Evolutionary conservation across 2,797 vertebrate genomes (phyloP), one percentile per base, ranked within the genome.

Genomic region (Xenentodon cancila): DNA sequence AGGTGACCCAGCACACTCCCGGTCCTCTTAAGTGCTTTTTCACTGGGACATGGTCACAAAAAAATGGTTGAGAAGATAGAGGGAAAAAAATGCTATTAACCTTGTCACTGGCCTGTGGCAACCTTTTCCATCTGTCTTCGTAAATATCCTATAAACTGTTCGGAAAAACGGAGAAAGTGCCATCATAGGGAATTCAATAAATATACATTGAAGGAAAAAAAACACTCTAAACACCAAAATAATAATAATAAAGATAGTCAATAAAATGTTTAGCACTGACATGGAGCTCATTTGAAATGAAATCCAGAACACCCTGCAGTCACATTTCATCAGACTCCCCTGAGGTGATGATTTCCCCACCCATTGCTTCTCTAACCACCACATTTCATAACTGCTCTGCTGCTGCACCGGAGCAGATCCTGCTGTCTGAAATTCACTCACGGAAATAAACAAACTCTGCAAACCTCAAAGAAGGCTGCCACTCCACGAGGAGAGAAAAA

Each of bases 391-490:
- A 83, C 60, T 43, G 19, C 65, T 78, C 59, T 47, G 64, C 54
- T 61, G 69, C 79, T 81, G 66, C 68, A 77, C 68, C 62, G 58
- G 69, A 79, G 63, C 70, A 53, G 21, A 71, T 53, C 77, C 80
- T 60, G 81, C 73, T 66, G 71, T 81, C 72, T 73, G 69, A 79
- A 61, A 77, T 42, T 48, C 72, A 57, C 60, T 74, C 43, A 59
- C 49, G 71, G 80, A 87, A 86, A 81, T 72, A 86, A 88, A 88
- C 69, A 84, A 80, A 69, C 74, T 59, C 49, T n/a, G 11, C 71
- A 61, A 59, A 81, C 78, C 74, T 82, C 75, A 87, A 82, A 86
- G 71, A 73, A 53, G 17, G 2, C 53, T 71, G 75, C 56, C 75
- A 68, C 75, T 80, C 52, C 13, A 57, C 34, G 48, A 58, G 53